These are phyloP conservation scores for Scyliorhinus canicula DNA, from an alignment of 2,797 vertebrate genomes.

Conservation along the genomic window DNA sequence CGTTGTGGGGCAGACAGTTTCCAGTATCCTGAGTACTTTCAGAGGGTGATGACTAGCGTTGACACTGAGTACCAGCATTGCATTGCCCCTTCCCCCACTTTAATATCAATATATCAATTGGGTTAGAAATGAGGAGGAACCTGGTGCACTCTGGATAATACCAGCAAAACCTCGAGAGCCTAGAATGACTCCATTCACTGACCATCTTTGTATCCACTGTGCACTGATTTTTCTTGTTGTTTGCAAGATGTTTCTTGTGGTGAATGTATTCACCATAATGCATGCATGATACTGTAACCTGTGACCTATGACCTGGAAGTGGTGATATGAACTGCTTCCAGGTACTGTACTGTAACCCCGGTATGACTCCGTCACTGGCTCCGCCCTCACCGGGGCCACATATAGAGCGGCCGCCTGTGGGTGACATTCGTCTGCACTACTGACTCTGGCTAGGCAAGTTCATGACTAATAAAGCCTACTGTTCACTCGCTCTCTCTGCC, in stretches of 20 bases:
- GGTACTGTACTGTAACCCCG: too few relatives aligned
- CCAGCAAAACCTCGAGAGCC: background rate
- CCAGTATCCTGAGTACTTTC: background rate
- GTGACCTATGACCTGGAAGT: too few relatives aligned
- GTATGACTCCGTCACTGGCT: too few relatives aligned
- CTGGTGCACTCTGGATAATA: background rate
- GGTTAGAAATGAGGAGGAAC: background rate
- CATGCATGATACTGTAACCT: too few relatives aligned
- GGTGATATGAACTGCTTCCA: too few relatives aligned
- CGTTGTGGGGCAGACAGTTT: background rate
- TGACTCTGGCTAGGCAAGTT: too few relatives aligned
- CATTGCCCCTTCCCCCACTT: background rate
- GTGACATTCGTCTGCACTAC: too few relatives aligned
- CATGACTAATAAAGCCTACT: too few relatives aligned
- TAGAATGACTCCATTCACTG: background rate
- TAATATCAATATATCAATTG: background rate
- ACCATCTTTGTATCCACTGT: background rate
- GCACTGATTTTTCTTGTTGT: background rate
- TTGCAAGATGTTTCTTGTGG: background rate
- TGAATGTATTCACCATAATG: too few relatives aligned
- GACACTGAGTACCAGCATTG: background rate
- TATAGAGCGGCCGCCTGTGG: too few relatives aligned
- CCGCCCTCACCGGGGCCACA: too few relatives aligned
- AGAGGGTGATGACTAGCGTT: background rate
- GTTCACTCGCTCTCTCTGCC: too few relatives aligned